Evolutionary conservation across 2,888 invertebrate species (phyloP), one percentile per base, ranked within the genome.

Genomic region (Agonum fuliginosum): DNA sequence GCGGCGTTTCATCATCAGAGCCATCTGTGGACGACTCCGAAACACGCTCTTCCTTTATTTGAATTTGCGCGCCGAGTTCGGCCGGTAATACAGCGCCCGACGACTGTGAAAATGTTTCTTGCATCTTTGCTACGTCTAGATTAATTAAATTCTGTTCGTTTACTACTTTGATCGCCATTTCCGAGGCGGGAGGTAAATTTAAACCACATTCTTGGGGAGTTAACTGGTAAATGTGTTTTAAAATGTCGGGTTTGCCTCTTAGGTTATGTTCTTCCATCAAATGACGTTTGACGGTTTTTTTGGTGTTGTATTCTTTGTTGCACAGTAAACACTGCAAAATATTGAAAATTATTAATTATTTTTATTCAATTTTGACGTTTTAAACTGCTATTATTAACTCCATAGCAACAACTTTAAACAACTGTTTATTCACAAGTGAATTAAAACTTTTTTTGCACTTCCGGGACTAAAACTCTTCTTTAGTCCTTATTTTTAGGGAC

Each of bases 261-360:
- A 77, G 3, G 10, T 77, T 77, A 14, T 77, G 77, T 3, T 77
- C 30, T 41, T 71, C 58, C 14, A 51, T 37, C 3, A 72, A 8
- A 37, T 73, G 76, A 19, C 75, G 54, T 65, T 70, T 24, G 46
- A 75, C 43, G 22, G 75, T 70, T 48, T 69, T 67, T 67, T 71
- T 37, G 71, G 80, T 24, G 78, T 77, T 27, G 80, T 78, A 74
- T 80, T 78, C 85, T 82, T 89, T 89, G 1, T 87, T 85, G 80
- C 90, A 90, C 72, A 87, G 83, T 80, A 88, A 87, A 83, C 90
- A 90, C 89, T 89, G 86, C 24, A 87, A 86, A 58, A n/a, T 22
- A 27, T 12, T n/a, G 19, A 41, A 17, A 22, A 34, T 4, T 24
- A 10, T 58, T 58, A 6, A 58, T 14, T 17, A 43, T 5, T 51